These are phyloP conservation scores for Papilio helenus DNA, from an alignment of 1,140 invertebrate species.

Conservation along the genomic window DNA sequence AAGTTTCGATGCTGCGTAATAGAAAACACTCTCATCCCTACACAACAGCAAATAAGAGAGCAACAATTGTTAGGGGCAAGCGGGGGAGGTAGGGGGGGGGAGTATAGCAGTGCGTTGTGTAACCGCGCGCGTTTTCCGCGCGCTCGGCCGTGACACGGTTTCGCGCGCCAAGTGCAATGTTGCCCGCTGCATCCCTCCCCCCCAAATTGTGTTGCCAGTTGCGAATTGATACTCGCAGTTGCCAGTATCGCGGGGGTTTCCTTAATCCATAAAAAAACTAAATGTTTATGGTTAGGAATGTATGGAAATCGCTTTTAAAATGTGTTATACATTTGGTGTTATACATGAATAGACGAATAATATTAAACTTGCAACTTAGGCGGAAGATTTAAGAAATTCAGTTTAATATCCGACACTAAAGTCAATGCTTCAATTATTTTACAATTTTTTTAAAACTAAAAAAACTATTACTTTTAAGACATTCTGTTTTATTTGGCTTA, in stretches of 20 bases:
- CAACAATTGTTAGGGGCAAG: neutral
- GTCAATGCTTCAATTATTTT: no score
- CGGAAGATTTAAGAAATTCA: no score
- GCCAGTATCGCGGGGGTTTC: neutral
- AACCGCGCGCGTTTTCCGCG: slow-evolving; percentile 43
- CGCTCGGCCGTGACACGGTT: slow-evolving; percentile 40
- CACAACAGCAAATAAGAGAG: neutral
- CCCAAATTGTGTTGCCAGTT: slow-evolving; percentile 30
- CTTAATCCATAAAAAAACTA: neutral
- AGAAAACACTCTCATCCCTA: neutral
- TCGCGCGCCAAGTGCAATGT: slow-evolving; percentile 40
- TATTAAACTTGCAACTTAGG: no score
- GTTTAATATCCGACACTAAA: no score
- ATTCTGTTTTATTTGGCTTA: no score
- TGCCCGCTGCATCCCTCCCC: neutral
- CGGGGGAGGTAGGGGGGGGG: neutral
- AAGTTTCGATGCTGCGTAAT: neutral
- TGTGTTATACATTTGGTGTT: no score
- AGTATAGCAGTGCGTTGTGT: slow-evolving; percentile 19
- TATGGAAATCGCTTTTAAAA: no score
- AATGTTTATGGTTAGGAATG: neutral
- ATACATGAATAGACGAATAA: no score
- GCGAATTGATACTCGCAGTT: neutral
- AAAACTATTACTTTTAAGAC: no score
- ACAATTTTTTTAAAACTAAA: no score